Percentiles rank a stretch among this genome's conserved stretches.
Conservation (phyloP, 2,797 vertebrate species). For the Pangasius mekongensis region DNA sequence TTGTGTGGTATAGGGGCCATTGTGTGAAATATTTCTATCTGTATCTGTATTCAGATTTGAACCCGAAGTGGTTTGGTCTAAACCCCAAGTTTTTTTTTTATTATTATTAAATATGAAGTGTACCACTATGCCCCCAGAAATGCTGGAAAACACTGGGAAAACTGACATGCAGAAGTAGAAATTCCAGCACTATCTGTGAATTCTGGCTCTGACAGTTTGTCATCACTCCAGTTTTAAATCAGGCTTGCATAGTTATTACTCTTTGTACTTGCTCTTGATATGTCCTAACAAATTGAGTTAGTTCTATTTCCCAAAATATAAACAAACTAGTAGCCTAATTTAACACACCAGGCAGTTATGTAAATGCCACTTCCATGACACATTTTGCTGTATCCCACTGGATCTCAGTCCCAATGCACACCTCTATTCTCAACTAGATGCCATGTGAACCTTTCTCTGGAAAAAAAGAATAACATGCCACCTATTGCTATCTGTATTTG, state of each 20-base stretch:
- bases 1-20: background rate
- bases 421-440: slow-evolving; percentile 3
- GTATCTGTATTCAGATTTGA: background rate
- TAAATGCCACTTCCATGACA: background rate
- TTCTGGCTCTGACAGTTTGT: background rate
- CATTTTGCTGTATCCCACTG: background rate
- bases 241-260: background rate
- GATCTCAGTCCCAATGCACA: background rate
- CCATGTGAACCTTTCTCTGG: background rate
- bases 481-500: background rate
- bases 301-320: background rate
- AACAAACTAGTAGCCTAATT: background rate
- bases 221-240: background rate
- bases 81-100: background rate
- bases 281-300: background rate
- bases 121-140: background rate
- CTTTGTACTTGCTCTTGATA: background rate
- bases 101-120: background rate
- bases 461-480: background rate
- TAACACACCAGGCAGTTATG: background rate
- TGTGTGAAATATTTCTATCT: background rate
- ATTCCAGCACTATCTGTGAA: background rate
- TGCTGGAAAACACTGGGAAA: background rate
- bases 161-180: background rate
- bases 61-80: background rate